These are phyloP conservation scores for Nesogale talazaci DNA, from an alignment of 2,113 vertebrate genomes.

Conservation along the genomic window DNA sequence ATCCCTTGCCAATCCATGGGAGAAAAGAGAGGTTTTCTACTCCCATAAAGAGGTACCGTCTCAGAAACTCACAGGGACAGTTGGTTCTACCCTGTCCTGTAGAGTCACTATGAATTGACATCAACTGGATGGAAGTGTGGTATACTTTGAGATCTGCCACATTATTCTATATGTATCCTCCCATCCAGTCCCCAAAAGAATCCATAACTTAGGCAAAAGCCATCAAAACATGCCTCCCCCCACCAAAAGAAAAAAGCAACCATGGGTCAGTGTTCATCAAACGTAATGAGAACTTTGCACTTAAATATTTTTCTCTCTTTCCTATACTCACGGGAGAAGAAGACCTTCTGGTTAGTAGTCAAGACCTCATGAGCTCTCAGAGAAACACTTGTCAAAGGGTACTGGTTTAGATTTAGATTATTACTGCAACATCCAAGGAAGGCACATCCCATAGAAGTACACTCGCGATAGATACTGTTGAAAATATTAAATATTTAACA, in stretches of 20 bases:
- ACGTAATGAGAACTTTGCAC: conserved; percentile 8
- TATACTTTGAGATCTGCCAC: no score
- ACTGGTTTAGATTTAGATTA: background rate
- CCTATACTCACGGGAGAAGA: background rate
- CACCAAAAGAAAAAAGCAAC: no score
- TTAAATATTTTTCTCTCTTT: conserved; percentile 38
- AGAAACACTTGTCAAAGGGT: background rate
- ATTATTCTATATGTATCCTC: background rate
- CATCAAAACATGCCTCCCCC: conserved; percentile 27
- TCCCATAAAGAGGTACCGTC: no score
- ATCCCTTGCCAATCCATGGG: no score
- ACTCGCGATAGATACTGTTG: background rate
- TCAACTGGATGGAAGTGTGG: no score
- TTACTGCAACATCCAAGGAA: background rate
- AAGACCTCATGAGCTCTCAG: conserved; percentile 17
- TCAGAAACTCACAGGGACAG: no score
- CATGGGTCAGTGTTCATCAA: background rate
- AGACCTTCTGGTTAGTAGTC: background rate
- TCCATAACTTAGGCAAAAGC: conserved; percentile 7
- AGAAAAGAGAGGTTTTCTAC: no score
- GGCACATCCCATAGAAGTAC: background rate
- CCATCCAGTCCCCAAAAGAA: background rate
- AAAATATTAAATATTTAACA: no score
- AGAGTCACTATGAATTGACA: no score
- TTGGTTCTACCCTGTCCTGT: no score